A percentile compares a stretch with the other conserved stretches of the same genome.
These are phyloP conservation scores for Scalopus aquaticus DNA, from an alignment of 2,113 vertebrate species.

Conservation along the genomic window DNA sequence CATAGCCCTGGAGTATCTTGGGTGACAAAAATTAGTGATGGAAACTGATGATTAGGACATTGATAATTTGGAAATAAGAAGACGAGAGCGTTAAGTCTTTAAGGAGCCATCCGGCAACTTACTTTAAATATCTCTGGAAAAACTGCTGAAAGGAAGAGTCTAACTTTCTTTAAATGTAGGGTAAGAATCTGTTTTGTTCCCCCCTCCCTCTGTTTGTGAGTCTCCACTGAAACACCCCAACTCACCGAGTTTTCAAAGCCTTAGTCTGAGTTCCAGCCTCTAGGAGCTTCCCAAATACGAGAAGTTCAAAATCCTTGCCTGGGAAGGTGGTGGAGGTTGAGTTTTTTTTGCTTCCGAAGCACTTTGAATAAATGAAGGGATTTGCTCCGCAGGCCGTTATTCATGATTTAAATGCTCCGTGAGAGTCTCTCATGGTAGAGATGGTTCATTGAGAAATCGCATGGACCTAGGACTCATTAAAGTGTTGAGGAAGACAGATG, in stretches of 20 bases:
- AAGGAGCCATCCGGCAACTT: neutral
- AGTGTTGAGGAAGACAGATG: neutral
- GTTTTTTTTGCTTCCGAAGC: neutral
- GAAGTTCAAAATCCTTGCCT: neutral
- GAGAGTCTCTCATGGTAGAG: neutral
- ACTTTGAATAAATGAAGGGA: neutral
- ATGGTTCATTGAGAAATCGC: neutral
- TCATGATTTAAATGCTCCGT: neutral
- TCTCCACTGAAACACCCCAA: neutral
- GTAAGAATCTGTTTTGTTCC: neutral
- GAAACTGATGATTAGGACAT: neutral
- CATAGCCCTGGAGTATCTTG: rapidly evolving
- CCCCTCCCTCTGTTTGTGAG: neutral
- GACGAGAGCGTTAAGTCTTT: neutral
- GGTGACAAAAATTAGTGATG: neutral
- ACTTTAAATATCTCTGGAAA: neutral
- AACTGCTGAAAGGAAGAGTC: neutral
- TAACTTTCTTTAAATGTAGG: neutral
- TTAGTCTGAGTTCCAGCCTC: neutral
- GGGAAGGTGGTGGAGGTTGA: neutral
- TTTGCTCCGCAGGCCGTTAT: neutral
- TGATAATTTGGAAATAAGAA: neutral
- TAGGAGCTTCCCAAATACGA: neutral
- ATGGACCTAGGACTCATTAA: conserved; percentile 8
- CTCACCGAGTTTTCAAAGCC: neutral